Evolutionary conservation across 2,113 vertebrate species (phyloP), one percentile per base, ranked within the genome.

Genomic region (Callopanchax toddi): DNA sequence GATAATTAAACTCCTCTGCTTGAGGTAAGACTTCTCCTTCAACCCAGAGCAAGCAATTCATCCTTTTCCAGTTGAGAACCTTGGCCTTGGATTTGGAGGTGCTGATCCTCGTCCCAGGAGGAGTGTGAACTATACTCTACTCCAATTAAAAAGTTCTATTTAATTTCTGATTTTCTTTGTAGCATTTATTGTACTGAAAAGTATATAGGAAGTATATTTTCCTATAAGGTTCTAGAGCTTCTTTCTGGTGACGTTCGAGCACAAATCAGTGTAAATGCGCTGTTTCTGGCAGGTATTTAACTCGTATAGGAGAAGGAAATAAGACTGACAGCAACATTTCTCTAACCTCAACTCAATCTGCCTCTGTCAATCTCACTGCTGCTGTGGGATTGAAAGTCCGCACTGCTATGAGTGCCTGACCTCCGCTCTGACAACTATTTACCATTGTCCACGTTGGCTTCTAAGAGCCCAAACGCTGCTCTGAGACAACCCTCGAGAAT

Each of bases 271-370:
- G 26, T 17, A 44, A 68, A 66, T 48, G 43, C 43, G 37, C 36
- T 53, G 20, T 63, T 44, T 44, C 48, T 58, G 69, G 26, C 70
- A 37, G 20, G 9, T 22, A 48, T 60, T 48, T 25, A 61, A 25
- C 21, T 49, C 44, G 22, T 39, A 52, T 26, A 44, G 12, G 17
- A 42, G 67, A 63, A 45, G 43, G 26, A 79, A 81, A 69, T 46
- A 52, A 62, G 74, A 70, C 67, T 62, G 67, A 75, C 64, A 73
- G 59, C 73, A 58, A 25, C 61, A 74, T 75, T 74, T 76, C 80
- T 76, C 67, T 57, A 67, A 74, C 12, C 65, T 55, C 15, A 11
- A 67, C 84, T 89, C 76, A 83, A 77, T 89, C 67, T 78, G 40
- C 42, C 42, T 65, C 57, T 53, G 78, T 84, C 83, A 85, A 7